These are phyloP conservation scores for Alces alces DNA, from an alignment of 2,113 vertebrate genomes.

Conservation along the genomic window DNA sequence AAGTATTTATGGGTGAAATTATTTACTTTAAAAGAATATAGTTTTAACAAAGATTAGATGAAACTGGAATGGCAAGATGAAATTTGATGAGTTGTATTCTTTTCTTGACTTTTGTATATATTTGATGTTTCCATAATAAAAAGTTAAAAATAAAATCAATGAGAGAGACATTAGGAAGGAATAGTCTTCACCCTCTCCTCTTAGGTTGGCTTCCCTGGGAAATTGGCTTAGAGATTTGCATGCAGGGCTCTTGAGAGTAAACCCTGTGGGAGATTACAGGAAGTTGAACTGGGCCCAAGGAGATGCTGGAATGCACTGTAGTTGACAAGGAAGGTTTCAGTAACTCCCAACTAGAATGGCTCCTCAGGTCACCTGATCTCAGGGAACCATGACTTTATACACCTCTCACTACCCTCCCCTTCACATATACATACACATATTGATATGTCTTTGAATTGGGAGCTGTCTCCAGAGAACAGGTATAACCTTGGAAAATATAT, in stretches of 20 bases:
- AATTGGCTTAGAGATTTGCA: not conserved
- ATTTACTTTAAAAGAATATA: not conserved
- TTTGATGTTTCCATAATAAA: not conserved
- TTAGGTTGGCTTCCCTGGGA: not conserved
- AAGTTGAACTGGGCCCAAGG: not conserved
- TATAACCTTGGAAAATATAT: not conserved
- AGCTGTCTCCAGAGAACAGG: not conserved
- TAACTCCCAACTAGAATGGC: not conserved
- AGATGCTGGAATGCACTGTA: not conserved
- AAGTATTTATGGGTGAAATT: not conserved
- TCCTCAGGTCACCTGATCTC: not conserved
- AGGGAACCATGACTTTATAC: not conserved
- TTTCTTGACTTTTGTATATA: not conserved
- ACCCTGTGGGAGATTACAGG: not conserved
- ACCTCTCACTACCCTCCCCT: not conserved
- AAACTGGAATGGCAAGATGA: not conserved
- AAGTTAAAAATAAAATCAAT: not conserved
- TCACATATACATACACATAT: not conserved
- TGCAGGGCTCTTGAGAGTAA: not conserved
- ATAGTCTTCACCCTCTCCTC: not conserved
- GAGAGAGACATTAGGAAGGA: not conserved
- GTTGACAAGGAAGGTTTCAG: not conserved
- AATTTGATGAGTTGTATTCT: not conserved
- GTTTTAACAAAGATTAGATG: not conserved
- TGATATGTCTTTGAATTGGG: not conserved